These are phyloP conservation scores for Homalodisca vitripennis DNA, from an alignment of 1,140 invertebrate species.

Conservation along the genomic window DNA sequence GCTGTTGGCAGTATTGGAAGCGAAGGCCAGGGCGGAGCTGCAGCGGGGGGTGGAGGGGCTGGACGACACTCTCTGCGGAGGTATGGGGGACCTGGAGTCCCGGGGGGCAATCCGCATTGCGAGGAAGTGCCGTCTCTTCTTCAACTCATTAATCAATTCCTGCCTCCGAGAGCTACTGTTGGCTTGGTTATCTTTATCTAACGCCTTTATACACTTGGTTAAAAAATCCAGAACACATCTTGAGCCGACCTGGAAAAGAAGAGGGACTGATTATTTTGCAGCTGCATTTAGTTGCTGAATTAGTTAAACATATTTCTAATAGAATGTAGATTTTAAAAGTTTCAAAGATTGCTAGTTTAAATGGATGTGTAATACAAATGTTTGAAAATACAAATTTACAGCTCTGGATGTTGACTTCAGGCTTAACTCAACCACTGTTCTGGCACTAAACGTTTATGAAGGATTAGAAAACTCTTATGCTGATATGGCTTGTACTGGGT, in stretches of 20 bases:
- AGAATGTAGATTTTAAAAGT: no score
- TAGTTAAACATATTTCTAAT: no score
- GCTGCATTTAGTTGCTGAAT: no score
- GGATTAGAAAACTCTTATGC: no score
- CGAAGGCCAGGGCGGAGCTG: slow-evolving; percentile 21
- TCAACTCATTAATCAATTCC: slow-evolving; percentile 15
- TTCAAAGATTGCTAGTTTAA: background rate
- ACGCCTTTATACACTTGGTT: slow-evolving; percentile 4
- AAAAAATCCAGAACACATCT: slow-evolving; percentile 24
- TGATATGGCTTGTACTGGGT: no score
- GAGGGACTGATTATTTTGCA: no score
- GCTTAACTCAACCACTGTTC: no score
- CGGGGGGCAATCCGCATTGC: slow-evolving; percentile 6
- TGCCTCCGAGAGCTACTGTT: slow-evolving; percentile 13
- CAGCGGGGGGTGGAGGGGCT: slow-evolving; percentile 8
- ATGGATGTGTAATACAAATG: background rate
- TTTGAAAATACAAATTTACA: background rate
- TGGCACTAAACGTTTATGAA: no score
- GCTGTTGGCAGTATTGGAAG: background rate
- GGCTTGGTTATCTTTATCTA: slow-evolving; percentile 18
- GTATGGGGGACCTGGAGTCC: slow-evolving; percentile 16
- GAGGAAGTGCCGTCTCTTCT: slow-evolving; percentile 6
- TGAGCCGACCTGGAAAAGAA: slow-evolving; percentile 20
- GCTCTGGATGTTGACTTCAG: background rate
- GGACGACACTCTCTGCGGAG: slow-evolving; percentile 9